These are phyloP conservation scores for Oscheius sp. DNA, from an alignment of 2,888 invertebrate species.

Conservation along the genomic window DNA sequence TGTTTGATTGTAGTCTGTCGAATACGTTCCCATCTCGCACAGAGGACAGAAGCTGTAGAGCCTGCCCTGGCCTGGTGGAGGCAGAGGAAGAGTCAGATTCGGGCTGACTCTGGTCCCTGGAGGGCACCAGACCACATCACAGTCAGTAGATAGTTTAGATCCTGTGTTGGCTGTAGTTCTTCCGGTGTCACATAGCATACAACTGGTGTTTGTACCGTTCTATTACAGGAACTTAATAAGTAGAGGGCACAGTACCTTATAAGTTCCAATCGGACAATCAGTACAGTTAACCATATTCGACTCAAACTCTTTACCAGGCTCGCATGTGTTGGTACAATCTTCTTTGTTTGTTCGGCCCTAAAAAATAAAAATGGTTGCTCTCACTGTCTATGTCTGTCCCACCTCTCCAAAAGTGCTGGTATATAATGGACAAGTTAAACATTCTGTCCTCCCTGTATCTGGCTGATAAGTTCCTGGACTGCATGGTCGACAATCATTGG, in stretches of 20 bases:
- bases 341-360: slow-evolving; percentile 7
- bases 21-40: slow-evolving; percentile 26
- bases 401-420: slow-evolving; percentile 12
- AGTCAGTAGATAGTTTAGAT: neutral
- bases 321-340: slow-evolving; percentile 23
- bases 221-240: neutral
- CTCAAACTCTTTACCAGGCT: slow-evolving; percentile 22
- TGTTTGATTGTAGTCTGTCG: slow-evolving; percentile 2
- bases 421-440: slow-evolving; percentile 20
- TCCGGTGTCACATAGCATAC: slow-evolving; percentile 18
- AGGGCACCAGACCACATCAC: slow-evolving; percentile 27
- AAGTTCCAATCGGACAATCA: slow-evolving; percentile 22
- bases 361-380: neutral
- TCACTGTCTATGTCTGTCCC: neutral
- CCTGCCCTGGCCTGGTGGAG: neutral
- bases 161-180: neutral
- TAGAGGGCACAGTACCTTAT: slow-evolving; percentile 6
- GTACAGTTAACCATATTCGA: neutral
- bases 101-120: slow-evolving; percentile 6
- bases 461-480: slow-evolving; percentile 13
- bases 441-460: slow-evolving; percentile 5
- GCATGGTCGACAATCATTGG: neutral
- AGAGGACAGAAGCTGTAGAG: slow-evolving; percentile 11
- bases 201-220: neutral
- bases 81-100: neutral